Evolutionary conservation across 2,797 vertebrate genomes (phyloP).

Genomic region (Siniperca obscura): DNA sequence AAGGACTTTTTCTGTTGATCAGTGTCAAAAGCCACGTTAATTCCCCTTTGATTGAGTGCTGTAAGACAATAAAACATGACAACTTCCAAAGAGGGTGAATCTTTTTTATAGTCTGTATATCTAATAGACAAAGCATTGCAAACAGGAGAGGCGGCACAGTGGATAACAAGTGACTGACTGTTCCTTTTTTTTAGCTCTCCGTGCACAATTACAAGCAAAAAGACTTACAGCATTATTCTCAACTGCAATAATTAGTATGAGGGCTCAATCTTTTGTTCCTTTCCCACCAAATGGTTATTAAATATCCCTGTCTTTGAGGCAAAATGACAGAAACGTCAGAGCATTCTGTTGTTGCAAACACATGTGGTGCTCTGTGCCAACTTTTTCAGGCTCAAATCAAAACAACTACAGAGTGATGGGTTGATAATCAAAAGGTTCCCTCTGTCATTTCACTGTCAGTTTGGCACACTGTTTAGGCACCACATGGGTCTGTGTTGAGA

Average conservation of each 20-base stretch:
- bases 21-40: background rate
- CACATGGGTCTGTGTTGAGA: slow-evolving; percentile 55
- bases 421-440: slow-evolving; percentile 67
- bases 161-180: slow-evolving; percentile 9
- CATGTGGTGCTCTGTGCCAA: slow-evolving; percentile 59
- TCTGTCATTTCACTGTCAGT: slow-evolving; percentile 65
- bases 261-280: slow-evolving; percentile 22
- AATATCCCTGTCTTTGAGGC: slow-evolving; percentile 46
- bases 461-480: slow-evolving; percentile 46
- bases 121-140: slow-evolving; percentile 8
- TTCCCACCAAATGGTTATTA: slow-evolving; percentile 5
- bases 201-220: background rate
- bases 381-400: slow-evolving; percentile 53
- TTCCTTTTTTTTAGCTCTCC: background rate
- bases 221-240: slow-evolving; percentile 8
- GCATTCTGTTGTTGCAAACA: slow-evolving; percentile 62
- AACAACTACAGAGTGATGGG: slow-evolving; percentile 55
- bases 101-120: background rate
- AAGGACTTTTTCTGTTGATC: slow-evolving; percentile 1
- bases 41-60: background rate
- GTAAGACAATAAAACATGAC: background rate
- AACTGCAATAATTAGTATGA: slow-evolving; percentile 12
- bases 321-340: slow-evolving; percentile 63
- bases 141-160: background rate
- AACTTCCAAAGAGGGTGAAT: background rate